Evolutionary conservation across 2,888 invertebrate genomes (phyloP).

Genomic region (Halocaridina rubra): DNA sequence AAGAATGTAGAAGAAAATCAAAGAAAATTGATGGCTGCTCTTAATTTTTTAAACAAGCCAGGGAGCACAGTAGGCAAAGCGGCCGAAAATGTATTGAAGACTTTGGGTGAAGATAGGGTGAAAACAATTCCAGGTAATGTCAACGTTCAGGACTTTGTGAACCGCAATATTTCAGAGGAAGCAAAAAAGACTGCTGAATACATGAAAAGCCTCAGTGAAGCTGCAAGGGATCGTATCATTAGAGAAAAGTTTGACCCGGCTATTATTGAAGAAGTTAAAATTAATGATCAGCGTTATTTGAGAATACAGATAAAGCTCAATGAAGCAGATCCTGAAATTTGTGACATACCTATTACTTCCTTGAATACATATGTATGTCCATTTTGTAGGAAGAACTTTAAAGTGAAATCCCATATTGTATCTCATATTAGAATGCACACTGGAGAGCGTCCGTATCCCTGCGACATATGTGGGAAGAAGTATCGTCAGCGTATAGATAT

Average conservation of each 20-base stretch:
- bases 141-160: conserved; percentile 44
- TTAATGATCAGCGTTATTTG: conserved; percentile 6
- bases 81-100: too few species aligned
- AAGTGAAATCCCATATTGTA: conserved; percentile 41
- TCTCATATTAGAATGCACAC: conserved; percentile 48
- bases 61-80: too few species aligned
- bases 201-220: conserved; percentile 15
- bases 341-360: conserved; percentile 31
- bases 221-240: not conserved
- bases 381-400: conserved; percentile 37
- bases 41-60: not conserved
- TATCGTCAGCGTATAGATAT: conserved; percentile 48
- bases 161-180: conserved; percentile 20
- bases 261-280: conserved; percentile 26
- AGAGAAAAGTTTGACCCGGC: conserved; percentile 24
- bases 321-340: not conserved
- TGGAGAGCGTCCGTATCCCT: conserved; percentile 50
- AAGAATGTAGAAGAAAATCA: conserved; percentile 42
- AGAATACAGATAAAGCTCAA: conserved; percentile 23
- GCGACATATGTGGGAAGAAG: conserved; percentile 48
- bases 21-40: conserved; percentile 3
- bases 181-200: conserved; percentile 30
- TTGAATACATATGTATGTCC: conserved; percentile 36
- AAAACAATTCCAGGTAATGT: conserved; percentile 32
- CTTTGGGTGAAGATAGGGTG: not conserved